Evolutionary conservation across 2,113 vertebrate species (phyloP), one percentile per base, ranked within the genome.

Genomic region (Solenodon paradoxus): DNA sequence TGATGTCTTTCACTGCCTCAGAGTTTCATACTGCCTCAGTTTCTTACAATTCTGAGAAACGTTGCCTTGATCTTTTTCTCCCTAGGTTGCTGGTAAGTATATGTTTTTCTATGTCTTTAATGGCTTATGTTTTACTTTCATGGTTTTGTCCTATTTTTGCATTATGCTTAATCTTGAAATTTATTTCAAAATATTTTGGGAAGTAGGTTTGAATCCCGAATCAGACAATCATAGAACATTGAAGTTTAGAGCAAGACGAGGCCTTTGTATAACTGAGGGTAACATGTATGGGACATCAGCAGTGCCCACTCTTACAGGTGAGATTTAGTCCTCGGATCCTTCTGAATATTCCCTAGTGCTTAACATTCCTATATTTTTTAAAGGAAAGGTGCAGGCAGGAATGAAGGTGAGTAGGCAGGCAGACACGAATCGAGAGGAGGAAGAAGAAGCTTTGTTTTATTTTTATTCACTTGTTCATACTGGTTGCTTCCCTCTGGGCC

Each of bases 31-130:
- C n/a, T n/a, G n/a, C n/a, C n/a, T n/a, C n/a, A n/a, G n/a, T n/a
- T 81, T 71, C n/a, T 78, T 16, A 71, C 9, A 59, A 32, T 77
- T 97, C 51, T 85, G 72, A 95, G 88, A 93, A 84, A 20, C 16
- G 4, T 80, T 81, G 63, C 40, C 9, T 75, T 64, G 74, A 30
- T 87, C 45, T 83, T 90, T 95, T 45, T 69, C 24, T 78, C 45
- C 28, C 63, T 28, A 47, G 17, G 9, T 78, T 94, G 81, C 28
- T 71, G 57, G 45, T 63, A 86, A 89, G 22, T 22, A 71, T 4
- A 2, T 71, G 17, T 72, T 26, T 71, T 22, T 69, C 20, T 92
- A 7, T 35, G 72, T 89, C 30, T n/a, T 80, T 79, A 64, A 88
- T 84, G 22, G 63, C 17, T 35, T 91, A 35, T 78, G 7, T 85